phyloP scores from a whole-genome alignment of 2,113 vertebrate species.

The Pionites leucogaster region DNA sequence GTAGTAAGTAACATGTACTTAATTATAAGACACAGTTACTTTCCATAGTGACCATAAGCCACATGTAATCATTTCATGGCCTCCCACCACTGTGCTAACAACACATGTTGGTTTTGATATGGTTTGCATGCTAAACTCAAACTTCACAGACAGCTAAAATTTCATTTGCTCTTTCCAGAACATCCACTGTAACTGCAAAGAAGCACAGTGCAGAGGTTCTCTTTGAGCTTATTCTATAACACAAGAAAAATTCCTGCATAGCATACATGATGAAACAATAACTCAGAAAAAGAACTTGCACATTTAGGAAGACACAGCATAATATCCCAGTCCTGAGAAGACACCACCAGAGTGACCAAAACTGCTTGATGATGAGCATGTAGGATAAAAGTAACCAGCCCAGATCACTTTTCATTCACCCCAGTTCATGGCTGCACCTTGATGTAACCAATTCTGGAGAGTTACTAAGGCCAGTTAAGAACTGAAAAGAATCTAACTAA shows the following conservation, averaged over 20 bases:
- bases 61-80: background rate
- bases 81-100: background rate
- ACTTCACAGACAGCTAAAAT: background rate
- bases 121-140: background rate
- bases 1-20: background rate
- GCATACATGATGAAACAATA: background rate
- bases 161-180: background rate
- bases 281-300: background rate
- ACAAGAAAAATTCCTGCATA: background rate
- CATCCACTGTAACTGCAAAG: background rate
- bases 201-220: background rate
- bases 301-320: background rate
- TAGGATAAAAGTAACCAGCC: background rate
- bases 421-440: background rate
- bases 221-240: background rate
- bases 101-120: accelerated
- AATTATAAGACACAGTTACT: background rate
- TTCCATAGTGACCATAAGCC: background rate
- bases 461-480: background rate
- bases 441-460: background rate
- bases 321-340: background rate
- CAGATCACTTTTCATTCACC: accelerated
- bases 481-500: background rate
- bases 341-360: background rate
- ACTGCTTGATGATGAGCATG: accelerated